Percentiles rank a stretch among this genome's conserved stretches.
phyloP scores from a whole-genome alignment of 2,888 invertebrate species.

The Coremacera marginata region DNA sequence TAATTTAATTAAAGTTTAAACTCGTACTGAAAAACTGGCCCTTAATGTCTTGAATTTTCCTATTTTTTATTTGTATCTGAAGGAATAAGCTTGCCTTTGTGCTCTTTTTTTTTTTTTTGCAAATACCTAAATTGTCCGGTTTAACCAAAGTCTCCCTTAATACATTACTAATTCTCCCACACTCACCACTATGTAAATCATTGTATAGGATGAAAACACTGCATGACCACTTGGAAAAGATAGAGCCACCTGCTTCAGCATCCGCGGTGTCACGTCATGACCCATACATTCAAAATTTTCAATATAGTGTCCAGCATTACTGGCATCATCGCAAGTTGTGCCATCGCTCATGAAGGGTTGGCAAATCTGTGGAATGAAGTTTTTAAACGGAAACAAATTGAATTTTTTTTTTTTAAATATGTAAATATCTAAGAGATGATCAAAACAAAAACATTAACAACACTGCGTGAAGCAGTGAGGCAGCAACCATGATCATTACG shows the following conservation, averaged over 20 bases:
- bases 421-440: no score
- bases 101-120: no score
- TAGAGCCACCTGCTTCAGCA: slow-evolving; percentile 81
- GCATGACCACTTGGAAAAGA: slow-evolving; percentile 95
- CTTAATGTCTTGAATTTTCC: no score
- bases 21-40: no score
- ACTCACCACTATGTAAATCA: slow-evolving; percentile 88
- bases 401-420: neutral
- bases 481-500: no score
- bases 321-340: slow-evolving; percentile 72
- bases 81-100: no score
- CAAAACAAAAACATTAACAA: no score
- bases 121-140: no score
- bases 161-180: neutral
- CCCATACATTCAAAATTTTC: slow-evolving; percentile 78
- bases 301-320: slow-evolving; percentile 77
- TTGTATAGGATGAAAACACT: slow-evolving; percentile 87
- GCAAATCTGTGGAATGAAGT: slow-evolving; percentile 76
- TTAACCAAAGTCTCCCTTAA: no score
- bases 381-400: neutral
- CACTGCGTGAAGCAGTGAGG: no score
- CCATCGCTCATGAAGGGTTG: slow-evolving; percentile 75
- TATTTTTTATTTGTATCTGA: no score
- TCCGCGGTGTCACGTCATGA: slow-evolving; percentile 69
- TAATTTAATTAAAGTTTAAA: no score